phyloP scores from a whole-genome alignment of 2,888 invertebrate genomes.

The Ethmia dodecea region DNA sequence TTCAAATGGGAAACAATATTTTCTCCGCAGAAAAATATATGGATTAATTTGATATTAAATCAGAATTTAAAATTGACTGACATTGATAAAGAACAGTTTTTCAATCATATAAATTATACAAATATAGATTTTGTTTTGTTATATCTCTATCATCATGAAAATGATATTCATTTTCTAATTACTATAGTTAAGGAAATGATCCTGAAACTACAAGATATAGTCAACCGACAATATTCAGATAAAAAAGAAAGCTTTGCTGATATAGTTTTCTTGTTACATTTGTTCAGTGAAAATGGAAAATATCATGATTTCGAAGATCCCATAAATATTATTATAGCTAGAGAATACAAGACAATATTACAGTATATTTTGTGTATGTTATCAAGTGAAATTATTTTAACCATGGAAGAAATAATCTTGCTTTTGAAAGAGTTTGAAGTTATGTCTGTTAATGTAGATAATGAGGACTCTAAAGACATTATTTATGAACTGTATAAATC shows the following conservation, averaged over 20 bases:
- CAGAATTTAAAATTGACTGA: constrained; percentile 23
- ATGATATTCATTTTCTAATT: constrained; percentile 29
- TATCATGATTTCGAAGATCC: constrained; percentile 16
- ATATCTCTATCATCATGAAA: constrained; percentile 35
- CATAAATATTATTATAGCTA: constrained; percentile 24
- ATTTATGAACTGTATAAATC: constrained; percentile 40
- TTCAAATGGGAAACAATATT: constrained; percentile 26
- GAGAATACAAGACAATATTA: constrained; percentile 34
- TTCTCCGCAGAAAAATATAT: constrained; percentile 12
- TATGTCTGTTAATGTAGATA: constrained; percentile 18
- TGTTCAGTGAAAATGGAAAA: constrained; percentile 30
- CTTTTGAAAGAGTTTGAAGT: constrained; percentile 31
- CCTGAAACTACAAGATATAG: constrained; percentile 32
- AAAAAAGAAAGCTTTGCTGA: constrained; percentile 42
- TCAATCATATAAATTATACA: constrained; percentile 28
- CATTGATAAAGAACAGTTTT: constrained; percentile 28
- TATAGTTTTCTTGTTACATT: constrained; percentile 36
- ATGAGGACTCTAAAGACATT: constrained; percentile 25
- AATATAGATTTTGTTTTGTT: constrained; percentile 42
- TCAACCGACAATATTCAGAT: constrained; percentile 47
- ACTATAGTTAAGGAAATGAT: constrained; percentile 36
- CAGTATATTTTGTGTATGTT: constrained; percentile 40
- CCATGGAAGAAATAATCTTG: constrained; percentile 30
- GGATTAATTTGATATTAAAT: constrained; percentile 21
- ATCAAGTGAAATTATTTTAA: constrained; percentile 30